Conservation (phyloP, 1,140 invertebrate species). For the Drosophila bifasciata region DNA sequence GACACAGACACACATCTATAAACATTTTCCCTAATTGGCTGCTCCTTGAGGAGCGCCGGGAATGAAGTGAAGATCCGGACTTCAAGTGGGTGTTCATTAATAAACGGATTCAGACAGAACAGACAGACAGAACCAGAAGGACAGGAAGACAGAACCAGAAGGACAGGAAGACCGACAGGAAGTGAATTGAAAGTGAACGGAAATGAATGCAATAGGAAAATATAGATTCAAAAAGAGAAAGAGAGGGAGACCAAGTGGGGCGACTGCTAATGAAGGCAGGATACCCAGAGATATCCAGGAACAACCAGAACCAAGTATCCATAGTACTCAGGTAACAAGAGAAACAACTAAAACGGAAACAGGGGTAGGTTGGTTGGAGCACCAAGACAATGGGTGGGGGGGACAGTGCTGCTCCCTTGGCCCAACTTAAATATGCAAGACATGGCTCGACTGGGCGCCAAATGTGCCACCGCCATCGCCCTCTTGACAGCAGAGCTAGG, state of each 20-base stretch:
- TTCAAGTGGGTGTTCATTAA: conserved; percentile 61
- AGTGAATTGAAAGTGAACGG: conserved; percentile 59
- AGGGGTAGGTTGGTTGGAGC: neutral
- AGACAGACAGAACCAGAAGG: neutral
- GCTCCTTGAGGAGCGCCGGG: neutral
- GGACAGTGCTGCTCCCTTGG: neutral
- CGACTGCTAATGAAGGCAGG: conserved; percentile 62
- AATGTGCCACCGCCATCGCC: conserved; percentile 49
- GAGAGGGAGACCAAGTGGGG: neutral
- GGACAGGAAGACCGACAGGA: conserved; percentile 9
- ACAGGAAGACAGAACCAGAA: neutral
- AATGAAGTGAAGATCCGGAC: conserved; percentile 3
- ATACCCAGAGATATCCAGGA: neutral
- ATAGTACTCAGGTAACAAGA: conserved; percentile 52
- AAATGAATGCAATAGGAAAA: conserved; percentile 67
- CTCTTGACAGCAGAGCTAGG: no score
- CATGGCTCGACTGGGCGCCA: conserved; percentile 69
- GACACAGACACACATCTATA: conserved; percentile 15
- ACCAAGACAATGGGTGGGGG: neutral
- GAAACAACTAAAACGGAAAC: conserved; percentile 65
- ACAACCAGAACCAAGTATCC: neutral
- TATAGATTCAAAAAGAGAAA: conserved; percentile 1
- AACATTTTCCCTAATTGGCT: conserved; percentile 52
- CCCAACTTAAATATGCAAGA: conserved; percentile 79
- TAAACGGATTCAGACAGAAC: conserved; percentile 40